Conservation (phyloP, 2,797 vertebrate species). For the Poeciliopsis infans region DNA sequence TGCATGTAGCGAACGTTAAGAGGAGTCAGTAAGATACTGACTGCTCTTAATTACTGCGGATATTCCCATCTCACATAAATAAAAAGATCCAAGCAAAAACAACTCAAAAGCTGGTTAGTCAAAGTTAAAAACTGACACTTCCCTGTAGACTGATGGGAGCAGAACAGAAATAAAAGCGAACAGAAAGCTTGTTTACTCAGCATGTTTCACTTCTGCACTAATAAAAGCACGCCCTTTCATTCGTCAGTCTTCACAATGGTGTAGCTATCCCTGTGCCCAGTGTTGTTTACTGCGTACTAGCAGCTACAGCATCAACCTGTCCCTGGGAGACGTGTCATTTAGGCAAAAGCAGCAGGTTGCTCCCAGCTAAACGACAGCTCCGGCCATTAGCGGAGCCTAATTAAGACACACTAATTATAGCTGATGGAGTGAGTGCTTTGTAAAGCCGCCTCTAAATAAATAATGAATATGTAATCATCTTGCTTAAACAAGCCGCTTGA, state of each 20-base stretch:
- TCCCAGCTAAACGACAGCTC: conserved; percentile 72
- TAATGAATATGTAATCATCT: conserved; percentile 77
- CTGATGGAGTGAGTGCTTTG: conserved; percentile 76
- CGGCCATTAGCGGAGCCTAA: conserved; percentile 75
- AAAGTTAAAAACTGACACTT: background rate
- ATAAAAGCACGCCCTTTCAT: conserved; percentile 6
- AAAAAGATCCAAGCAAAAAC: background rate
- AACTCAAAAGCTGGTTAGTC: background rate
- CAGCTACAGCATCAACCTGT: conserved; percentile 35
- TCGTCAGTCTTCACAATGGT: conserved; percentile 19
- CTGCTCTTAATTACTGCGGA: background rate
- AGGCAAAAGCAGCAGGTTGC: conserved; percentile 70
- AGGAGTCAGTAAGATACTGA: background rate
- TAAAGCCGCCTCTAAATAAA: conserved; percentile 68
- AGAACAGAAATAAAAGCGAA: background rate
- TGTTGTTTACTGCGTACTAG: conserved; percentile 34
- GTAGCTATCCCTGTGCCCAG: conserved; percentile 29
- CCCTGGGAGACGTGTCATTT: conserved; percentile 70
- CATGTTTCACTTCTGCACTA: background rate
- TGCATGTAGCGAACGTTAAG: too few species aligned
- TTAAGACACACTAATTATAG: conserved; percentile 83
- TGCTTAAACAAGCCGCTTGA: conserved; percentile 75
- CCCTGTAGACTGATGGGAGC: background rate
- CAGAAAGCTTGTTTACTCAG: background rate
- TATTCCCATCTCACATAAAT: background rate